Conservation (phyloP, 2,888 invertebrate genomes). For the Stenodera caucasica region DNA sequence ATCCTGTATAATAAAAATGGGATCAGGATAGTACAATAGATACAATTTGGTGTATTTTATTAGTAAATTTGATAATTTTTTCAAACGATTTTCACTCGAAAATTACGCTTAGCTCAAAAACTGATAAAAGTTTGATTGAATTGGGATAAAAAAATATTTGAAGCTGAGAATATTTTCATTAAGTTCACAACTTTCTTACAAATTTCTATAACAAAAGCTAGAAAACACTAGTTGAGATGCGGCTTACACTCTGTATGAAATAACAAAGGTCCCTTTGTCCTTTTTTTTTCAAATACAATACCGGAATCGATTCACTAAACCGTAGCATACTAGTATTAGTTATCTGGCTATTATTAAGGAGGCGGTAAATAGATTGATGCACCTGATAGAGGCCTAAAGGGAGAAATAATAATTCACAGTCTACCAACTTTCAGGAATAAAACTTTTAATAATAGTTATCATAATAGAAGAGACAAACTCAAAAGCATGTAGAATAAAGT, state of each 20-base stretch:
- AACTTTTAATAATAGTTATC: not conserved
- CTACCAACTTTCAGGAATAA: not conserved
- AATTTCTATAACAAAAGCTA: not conserved
- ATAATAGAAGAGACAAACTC: not conserved
- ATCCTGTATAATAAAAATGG: no score
- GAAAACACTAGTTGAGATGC: no score
- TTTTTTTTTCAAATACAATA: constrained; percentile 22
- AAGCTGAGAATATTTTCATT: no score
- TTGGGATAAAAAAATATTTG: no score
- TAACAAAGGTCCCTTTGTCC: constrained; percentile 30
- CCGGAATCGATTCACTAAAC: not conserved
- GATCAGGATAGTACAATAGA: no score
- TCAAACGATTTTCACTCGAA: no score
- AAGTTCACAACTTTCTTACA: no score
- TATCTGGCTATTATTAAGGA: not conserved
- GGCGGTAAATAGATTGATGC: not conserved
- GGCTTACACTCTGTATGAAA: no score
- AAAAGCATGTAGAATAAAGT: not conserved
- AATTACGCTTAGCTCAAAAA: no score
- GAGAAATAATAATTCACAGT: not conserved
- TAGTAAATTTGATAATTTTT: no score
- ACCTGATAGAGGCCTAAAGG: not conserved
- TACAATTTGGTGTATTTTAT: no score
- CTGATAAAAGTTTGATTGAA: no score
- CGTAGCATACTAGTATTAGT: not conserved